These are phyloP conservation scores for Ictalurus furcatus DNA, from an alignment of 2,113 vertebrate genomes.

Conservation along the genomic window DNA sequence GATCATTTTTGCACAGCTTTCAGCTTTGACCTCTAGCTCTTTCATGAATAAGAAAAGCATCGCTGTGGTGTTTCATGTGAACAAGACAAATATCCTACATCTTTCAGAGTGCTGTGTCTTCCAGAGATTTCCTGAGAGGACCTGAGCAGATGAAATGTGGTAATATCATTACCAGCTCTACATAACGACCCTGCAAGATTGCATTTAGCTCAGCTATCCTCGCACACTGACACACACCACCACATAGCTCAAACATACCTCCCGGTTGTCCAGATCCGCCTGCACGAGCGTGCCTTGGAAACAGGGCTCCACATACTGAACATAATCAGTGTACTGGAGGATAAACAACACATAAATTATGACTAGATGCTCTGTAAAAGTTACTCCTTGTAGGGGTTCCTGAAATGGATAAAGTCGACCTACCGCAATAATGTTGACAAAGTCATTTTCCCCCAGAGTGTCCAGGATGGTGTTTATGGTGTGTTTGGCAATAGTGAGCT, in stretches of 20 bases:
- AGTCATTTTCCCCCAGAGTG: slow-evolving; percentile 95
- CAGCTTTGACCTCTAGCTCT: too few relatives aligned
- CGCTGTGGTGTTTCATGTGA: not conserved
- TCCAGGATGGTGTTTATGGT: slow-evolving; percentile 92
- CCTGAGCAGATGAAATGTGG: slow-evolving; percentile 49
- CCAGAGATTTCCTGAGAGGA: slow-evolving; percentile 26
- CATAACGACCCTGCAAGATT: not conserved
- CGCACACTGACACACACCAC: slow-evolving; percentile 28
- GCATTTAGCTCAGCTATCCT: slow-evolving; percentile 5
- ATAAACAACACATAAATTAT: not conserved
- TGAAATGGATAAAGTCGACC: slow-evolving; percentile 39
- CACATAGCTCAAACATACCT: slow-evolving; percentile 75
- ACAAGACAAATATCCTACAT: not conserved
- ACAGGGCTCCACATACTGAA: slow-evolving; percentile 93
- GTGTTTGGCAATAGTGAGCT: slow-evolving; percentile 93
- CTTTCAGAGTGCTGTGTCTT: slow-evolving; percentile 10
- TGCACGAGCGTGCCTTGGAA: slow-evolving; percentile 93
- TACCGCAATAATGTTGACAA: slow-evolving; percentile 95
- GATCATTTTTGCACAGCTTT: not conserved
- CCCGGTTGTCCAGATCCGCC: slow-evolving; percentile 93
- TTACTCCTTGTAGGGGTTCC: not conserved
- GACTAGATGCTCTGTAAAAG: not conserved
- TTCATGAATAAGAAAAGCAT: not conserved
- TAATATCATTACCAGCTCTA: slow-evolving; percentile 46
- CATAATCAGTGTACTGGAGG: slow-evolving; percentile 91